Evolutionary conservation across 2,797 vertebrate species (phyloP).

Genomic region (Coregonus ussuriensis): DNA sequence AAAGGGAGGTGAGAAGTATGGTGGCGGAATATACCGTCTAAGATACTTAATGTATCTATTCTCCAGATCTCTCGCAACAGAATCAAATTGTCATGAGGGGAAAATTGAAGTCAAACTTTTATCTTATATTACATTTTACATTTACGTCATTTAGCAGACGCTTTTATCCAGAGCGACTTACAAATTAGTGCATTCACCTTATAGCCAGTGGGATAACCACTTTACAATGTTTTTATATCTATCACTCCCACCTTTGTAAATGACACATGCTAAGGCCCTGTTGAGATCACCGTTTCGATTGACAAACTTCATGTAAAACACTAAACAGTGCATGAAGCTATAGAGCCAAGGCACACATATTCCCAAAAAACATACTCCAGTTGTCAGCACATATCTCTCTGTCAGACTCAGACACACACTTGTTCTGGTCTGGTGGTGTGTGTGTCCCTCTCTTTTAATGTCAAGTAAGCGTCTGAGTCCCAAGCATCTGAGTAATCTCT

Average conservation of each 20-base stretch:
- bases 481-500: conserved; percentile 3
- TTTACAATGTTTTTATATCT: not conserved
- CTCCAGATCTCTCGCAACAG: not conserved
- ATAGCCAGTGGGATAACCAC: too few species aligned
- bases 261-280: not conserved
- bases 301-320: not conserved
- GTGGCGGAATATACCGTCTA: not conserved
- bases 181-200: too few species aligned
- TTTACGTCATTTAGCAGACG: too few species aligned
- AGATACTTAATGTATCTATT: not conserved
- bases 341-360: not conserved
- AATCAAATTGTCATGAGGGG: not conserved
- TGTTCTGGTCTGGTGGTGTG: not conserved
- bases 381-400: not conserved
- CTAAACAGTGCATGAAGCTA: not conserved
- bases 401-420: not conserved
- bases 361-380: not conserved
- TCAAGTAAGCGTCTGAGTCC: conserved; percentile 44
- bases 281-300: not conserved
- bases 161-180: too few species aligned
- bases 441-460: conserved; percentile 21
- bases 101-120: not conserved
- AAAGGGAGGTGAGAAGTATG: not conserved
- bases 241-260: not conserved
- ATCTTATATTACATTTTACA: too few species aligned